Evolutionary conservation across 2,113 vertebrate species (phyloP).

Genomic region (Scortum barcoo): DNA sequence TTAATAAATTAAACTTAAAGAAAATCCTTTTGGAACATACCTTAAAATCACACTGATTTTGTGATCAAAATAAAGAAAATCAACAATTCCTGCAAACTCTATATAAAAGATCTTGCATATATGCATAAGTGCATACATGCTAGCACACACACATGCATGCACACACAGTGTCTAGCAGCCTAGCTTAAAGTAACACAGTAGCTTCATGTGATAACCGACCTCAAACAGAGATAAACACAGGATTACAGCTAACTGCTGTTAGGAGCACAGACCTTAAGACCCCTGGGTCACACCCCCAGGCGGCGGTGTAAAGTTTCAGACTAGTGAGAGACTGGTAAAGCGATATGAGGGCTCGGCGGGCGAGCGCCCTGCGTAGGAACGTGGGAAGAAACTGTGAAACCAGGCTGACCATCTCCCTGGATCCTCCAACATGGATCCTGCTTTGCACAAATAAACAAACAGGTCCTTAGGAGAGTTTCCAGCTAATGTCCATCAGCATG

Average conservation of each 20-base stretch:
- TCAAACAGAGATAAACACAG: constrained; percentile 71
- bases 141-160: background rate
- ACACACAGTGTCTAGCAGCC: constrained; percentile 3
- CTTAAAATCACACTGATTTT: background rate
- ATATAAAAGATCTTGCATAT: background rate
- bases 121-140: background rate
- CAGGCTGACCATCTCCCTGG: constrained; percentile 54
- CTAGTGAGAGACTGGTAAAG: constrained; percentile 70
- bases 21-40: background rate
- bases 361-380: constrained; percentile 39
- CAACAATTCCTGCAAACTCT: background rate
- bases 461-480: constrained; percentile 30
- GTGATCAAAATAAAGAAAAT: background rate
- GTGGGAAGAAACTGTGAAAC: constrained; percentile 71
- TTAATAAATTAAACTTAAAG: background rate
- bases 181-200: constrained; percentile 54
- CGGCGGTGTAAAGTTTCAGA: constrained; percentile 72
- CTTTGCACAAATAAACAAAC: constrained; percentile 75
- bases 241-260: constrained; percentile 69
- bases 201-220: constrained; percentile 48
- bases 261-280: constrained; percentile 55
- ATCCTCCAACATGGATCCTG: constrained; percentile 52
- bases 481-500: constrained; percentile 25
- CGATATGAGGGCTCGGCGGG: constrained; percentile 60
- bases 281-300: constrained; percentile 28